Evolutionary conservation across 2,113 vertebrate species (phyloP).

Genomic region (Ceratotherium simum): DNA sequence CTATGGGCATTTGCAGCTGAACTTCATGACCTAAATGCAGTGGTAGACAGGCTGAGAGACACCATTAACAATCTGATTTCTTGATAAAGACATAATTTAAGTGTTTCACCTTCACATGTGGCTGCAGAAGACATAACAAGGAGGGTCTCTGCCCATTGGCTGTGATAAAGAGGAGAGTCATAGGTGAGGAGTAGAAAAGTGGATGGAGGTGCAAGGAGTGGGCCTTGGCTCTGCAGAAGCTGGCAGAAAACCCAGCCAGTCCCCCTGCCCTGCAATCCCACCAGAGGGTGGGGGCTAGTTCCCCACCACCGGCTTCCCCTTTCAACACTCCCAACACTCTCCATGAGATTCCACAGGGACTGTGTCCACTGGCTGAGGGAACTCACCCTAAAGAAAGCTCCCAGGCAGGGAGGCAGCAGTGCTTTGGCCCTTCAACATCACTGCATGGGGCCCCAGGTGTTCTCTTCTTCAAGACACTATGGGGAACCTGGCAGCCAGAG

Average conservation of each 20-base stretch:
- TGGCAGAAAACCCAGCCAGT: neutral
- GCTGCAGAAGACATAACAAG: too few species aligned
- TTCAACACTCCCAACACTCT: neutral
- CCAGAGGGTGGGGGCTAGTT: rapidly evolving
- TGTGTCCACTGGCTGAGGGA: too few species aligned
- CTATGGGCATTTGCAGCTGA: neutral
- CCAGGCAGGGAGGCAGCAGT: rapidly evolving
- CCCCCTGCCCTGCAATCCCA: too few species aligned
- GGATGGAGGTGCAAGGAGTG: neutral
- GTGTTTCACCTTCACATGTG: too few species aligned
- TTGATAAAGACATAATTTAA: neutral
- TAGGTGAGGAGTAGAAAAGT: neutral
- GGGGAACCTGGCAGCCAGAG: too few species aligned
- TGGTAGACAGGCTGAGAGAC: too few species aligned
- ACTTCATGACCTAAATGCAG: neutral
- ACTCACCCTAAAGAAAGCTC: rapidly evolving
- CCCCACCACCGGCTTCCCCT: too few species aligned
- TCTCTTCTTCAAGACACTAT: neutral
- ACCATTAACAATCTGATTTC: neutral
- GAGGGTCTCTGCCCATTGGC: neutral
- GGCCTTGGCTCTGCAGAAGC: too few species aligned
- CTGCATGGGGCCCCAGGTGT: neutral
- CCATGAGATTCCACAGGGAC: neutral
- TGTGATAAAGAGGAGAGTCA: rapidly evolving
- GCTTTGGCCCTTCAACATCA: neutral